These are phyloP conservation scores for Coptodon rendalli DNA, from an alignment of 2,113 vertebrate species.

Conservation along the genomic window DNA sequence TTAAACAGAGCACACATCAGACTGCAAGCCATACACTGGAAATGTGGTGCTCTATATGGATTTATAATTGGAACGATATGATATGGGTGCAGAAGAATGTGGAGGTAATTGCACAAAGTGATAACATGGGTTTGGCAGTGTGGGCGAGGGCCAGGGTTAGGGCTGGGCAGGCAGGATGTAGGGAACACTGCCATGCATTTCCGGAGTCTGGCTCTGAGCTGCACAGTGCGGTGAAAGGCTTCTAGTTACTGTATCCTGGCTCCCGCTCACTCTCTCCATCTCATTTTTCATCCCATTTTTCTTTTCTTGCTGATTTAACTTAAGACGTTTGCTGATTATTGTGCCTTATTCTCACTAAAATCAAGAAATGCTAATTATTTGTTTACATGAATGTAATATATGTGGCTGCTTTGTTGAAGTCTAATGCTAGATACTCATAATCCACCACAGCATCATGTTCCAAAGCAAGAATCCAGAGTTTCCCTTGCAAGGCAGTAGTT, in stretches of 20 bases:
- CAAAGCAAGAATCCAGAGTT: constrained; percentile 57
- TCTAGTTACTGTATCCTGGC: constrained; percentile 34
- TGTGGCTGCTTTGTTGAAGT: constrained; percentile 16
- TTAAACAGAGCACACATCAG: neutral
- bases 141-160: constrained; percentile 43
- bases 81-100: constrained; percentile 45
- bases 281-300: neutral
- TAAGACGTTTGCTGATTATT: neutral
- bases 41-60: constrained; percentile 21
- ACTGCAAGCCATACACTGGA: constrained; percentile 7
- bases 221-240: constrained; percentile 29
- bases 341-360: neutral
- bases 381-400: neutral
- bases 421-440: constrained; percentile 32
- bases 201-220: constrained; percentile 62
- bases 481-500: constrained; percentile 35
- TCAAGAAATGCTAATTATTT: neutral
- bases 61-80: constrained; percentile 47
- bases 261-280: neutral
- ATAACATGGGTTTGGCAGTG: constrained; percentile 67
- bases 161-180: constrained; percentile 68
- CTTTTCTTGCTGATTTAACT: constrained; percentile 8
- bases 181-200: constrained; percentile 71
- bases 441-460: constrained; percentile 44
- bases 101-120: constrained; percentile 65